Percentiles rank a stretch among this genome's conserved stretches.
phyloP scores from a whole-genome alignment of 2,113 vertebrate species.

The Scytalopus superciliaris region DNA sequence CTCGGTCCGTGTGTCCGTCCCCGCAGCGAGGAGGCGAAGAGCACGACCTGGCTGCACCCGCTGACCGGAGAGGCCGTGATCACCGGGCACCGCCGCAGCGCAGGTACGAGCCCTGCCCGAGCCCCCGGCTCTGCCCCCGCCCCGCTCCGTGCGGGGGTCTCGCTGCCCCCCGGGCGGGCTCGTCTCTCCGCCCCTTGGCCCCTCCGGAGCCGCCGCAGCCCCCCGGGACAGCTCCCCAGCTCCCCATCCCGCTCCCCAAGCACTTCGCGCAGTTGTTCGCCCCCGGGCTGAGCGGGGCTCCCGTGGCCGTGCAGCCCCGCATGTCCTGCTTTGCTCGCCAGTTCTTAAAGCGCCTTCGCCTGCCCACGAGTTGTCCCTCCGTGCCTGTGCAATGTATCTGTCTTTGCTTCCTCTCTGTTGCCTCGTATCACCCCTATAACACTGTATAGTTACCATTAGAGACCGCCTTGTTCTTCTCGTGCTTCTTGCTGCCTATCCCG shows the following conservation, averaged over 20 bases:
- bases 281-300: neutral
- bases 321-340: neutral
- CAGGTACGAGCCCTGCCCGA: slow-evolving; percentile 79
- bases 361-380: neutral
- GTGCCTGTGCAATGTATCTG: neutral
- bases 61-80: slow-evolving; percentile 88
- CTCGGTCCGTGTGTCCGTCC: slow-evolving; percentile 33
- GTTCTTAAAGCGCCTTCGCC: rapidly evolving
- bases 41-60: slow-evolving; percentile 96
- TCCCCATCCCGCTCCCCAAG: neutral
- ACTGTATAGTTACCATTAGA: neutral
- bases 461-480: neutral
- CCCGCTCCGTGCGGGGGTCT: neutral
- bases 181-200: no score
- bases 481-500: neutral
- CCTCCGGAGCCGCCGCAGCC: neutral
- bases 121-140: neutral
- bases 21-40: slow-evolving; percentile 93
- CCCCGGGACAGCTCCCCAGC: neutral
- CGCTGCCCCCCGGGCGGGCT: neutral
- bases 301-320: neutral
- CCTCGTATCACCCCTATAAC: neutral
- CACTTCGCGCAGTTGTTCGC: neutral
- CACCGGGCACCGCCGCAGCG: slow-evolving; percentile 89
- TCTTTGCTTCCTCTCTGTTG: neutral